A percentile compares a stretch with the other conserved stretches of the same genome.
phyloP scores from a whole-genome alignment of 2,797 vertebrate genomes.

The Hypotaenidia philippensis region DNA sequence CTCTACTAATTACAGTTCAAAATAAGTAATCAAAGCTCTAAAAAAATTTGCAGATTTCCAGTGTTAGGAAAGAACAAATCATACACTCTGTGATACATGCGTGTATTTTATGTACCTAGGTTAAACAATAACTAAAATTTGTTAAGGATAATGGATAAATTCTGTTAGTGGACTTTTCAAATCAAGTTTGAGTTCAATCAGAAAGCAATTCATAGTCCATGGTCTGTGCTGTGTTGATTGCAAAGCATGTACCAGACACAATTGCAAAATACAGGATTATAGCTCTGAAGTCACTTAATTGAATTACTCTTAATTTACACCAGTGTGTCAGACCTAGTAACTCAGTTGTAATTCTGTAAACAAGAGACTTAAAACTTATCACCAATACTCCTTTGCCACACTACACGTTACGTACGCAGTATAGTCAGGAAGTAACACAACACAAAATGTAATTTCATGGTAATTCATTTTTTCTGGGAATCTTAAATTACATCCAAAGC shows the following conservation, averaged over 20 bases:
- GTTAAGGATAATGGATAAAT: not conserved
- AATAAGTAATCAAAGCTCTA: not conserved
- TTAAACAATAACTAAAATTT: not conserved
- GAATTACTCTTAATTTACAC: not conserved
- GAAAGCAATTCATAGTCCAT: not conserved
- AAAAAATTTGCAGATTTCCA: not conserved
- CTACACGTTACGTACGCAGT: rapidly evolving
- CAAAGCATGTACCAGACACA: not conserved
- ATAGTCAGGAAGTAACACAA: not conserved
- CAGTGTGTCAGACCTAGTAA: not conserved
- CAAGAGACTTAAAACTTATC: not conserved
- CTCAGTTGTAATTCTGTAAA: not conserved
- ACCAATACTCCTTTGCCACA: not conserved
- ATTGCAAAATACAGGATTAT: not conserved
- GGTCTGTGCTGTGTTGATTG: not conserved
- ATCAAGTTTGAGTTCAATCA: not conserved
- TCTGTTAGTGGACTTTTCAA: not conserved
- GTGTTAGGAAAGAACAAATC: not conserved
- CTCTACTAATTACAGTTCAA: not conserved
- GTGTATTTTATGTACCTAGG: not conserved
- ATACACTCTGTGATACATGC: not conserved
- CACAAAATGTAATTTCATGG: not conserved
- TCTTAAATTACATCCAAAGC: not conserved
- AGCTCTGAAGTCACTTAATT: not conserved
- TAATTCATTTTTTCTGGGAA: not conserved